A percentile compares a stretch with the other conserved stretches of the same genome.
Conservation (phyloP, 1,140 invertebrate genomes). For the Aleiodes sp. region DNA sequence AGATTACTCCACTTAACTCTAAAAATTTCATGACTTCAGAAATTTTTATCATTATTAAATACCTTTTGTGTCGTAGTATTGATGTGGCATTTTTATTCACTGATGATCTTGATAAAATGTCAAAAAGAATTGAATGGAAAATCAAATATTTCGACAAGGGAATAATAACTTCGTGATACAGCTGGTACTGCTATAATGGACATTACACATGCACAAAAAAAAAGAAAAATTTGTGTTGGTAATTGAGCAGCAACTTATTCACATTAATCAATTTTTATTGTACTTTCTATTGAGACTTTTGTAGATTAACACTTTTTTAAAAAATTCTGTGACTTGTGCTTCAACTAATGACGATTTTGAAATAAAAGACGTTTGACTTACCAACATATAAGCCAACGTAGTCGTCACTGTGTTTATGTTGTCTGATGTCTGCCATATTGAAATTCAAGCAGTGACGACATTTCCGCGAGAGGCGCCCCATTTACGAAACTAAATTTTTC, state of each 20-base stretch:
- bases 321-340: not conserved
- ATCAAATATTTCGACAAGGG: not conserved
- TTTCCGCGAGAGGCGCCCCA: slow-evolving; percentile 45
- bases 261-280: not conserved
- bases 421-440: slow-evolving; percentile 60
- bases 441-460: slow-evolving; percentile 49
- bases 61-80: not conserved
- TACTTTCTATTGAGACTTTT: not conserved
- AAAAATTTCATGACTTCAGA: too few relatives aligned
- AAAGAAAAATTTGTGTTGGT: not conserved
- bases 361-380: slow-evolving; percentile 49
- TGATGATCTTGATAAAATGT: slow-evolving; percentile 3
- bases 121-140: not conserved
- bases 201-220: not conserved
- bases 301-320: not conserved
- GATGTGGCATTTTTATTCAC: slow-evolving; percentile 8
- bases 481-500: not conserved
- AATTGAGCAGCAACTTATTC: not conserved
- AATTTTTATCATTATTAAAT: too few relatives aligned
- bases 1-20: too few relatives aligned
- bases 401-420: slow-evolving; percentile 64
- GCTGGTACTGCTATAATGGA: not conserved
- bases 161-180: slow-evolving; percentile 7
- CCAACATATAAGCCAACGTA: slow-evolving; percentile 55
- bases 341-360: not conserved